A percentile compares a stretch with the other conserved stretches of the same genome.
These are phyloP conservation scores for Meloe dianella DNA, from an alignment of 2,888 invertebrate genomes.

Conservation along the genomic window DNA sequence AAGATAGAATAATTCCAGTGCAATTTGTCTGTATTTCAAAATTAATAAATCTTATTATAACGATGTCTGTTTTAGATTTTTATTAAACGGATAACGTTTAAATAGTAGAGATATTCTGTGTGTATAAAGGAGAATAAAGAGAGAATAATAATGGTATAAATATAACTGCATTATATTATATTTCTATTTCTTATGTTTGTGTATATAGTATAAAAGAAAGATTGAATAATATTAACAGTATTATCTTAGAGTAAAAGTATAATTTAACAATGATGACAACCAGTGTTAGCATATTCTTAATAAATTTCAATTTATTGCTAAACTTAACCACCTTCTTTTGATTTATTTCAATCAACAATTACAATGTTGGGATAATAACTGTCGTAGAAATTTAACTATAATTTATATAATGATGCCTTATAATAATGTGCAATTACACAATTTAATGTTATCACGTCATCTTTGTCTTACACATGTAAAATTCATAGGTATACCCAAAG, in stretches of 20 bases:
- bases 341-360: neutral
- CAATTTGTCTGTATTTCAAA: neutral
- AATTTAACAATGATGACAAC: neutral
- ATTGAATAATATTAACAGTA: neutral
- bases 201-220: neutral
- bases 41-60: slow-evolving; percentile 19
- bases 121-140: neutral
- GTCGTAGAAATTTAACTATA: too few species aligned
- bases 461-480: too few species aligned
- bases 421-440: too few species aligned
- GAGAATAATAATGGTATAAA: slow-evolving; percentile 3
- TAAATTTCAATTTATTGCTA: neutral
- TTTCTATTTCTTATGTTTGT: neutral
- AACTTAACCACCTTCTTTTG: neutral
- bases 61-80: slow-evolving; percentile 17
- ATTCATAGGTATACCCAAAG: too few species aligned
- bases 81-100: slow-evolving; percentile 7
- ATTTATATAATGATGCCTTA: too few species aligned
- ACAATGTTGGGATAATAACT: neutral
- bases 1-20: slow-evolving; percentile 12
- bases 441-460: too few species aligned
- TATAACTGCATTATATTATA: slow-evolving; percentile 8
- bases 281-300: neutral
- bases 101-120: neutral
- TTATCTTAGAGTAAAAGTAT: too few species aligned